These are phyloP conservation scores for Melieria picta DNA, from an alignment of 2,888 invertebrate genomes.

Conservation along the genomic window DNA sequence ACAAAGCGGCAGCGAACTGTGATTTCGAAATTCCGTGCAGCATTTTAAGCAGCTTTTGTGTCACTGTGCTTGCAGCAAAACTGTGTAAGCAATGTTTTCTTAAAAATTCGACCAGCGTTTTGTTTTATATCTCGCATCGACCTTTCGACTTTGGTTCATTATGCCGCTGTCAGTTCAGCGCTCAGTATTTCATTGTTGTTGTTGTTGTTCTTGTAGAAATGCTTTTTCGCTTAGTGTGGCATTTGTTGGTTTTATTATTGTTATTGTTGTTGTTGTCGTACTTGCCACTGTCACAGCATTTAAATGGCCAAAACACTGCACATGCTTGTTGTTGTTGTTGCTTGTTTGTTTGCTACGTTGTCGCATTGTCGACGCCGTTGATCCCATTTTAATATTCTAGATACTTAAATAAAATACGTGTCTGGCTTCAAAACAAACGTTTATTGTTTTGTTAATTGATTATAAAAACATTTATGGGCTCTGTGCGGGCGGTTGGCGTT, in stretches of 20 bases:
- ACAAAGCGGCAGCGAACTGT: neutral
- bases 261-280: neutral
- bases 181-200: neutral
- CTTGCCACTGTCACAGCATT: conserved; percentile 18
- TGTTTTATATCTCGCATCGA: conserved; percentile 3
- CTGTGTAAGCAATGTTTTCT: conserved; percentile 32
- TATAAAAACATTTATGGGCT: conserved; percentile 33
- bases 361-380: conserved; percentile 44
- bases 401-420: conserved; percentile 65
- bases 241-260: neutral
- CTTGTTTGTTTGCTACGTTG: neutral
- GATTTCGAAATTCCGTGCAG: conserved; percentile 11
- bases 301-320: conserved; percentile 19
- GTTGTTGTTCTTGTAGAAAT: conserved; percentile 1
- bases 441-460: conserved; percentile 57
- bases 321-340: neutral
- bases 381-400: conserved; percentile 67
- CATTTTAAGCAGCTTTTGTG: conserved; percentile 38
- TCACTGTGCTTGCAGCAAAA: conserved; percentile 23
- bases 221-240: neutral
- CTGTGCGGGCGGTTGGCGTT: conserved; percentile 2
- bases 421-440: conserved; percentile 60
- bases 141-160: neutral
- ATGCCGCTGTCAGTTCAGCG: neutral
- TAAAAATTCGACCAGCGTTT: conserved; percentile 39